Conservation (phyloP, 1,140 invertebrate genomes). For the Acromyrmex echinatior region DNA sequence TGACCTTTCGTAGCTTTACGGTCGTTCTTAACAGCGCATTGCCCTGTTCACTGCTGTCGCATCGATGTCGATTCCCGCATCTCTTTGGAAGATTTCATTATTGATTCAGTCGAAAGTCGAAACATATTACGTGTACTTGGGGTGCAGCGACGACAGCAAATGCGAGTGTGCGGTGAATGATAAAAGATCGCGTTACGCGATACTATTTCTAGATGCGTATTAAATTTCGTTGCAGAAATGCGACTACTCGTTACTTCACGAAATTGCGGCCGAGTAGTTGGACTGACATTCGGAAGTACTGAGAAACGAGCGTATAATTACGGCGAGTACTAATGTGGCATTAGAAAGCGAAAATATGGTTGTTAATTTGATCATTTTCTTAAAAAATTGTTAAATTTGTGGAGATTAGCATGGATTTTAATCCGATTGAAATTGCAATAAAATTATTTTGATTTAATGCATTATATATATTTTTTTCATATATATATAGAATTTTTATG, state of each 20-base stretch:
- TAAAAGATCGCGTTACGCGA: not conserved
- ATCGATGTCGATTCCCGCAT: constrained; percentile 41
- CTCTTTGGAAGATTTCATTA: constrained; percentile 7
- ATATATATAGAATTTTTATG: no score
- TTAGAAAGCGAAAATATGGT: not conserved
- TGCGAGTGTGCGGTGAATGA: constrained; percentile 6
- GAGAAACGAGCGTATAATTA: constrained; percentile 30
- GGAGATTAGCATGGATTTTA: not conserved
- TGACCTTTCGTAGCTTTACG: not conserved
- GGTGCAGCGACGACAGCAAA: constrained; percentile 5
- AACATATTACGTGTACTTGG: not conserved
- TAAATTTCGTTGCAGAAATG: constrained; percentile 20
- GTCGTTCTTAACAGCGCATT: constrained; percentile 62
- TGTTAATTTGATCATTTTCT: not conserved
- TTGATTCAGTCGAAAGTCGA: constrained; percentile 11
- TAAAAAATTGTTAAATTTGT: not conserved
- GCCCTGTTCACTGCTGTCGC: constrained; percentile 61
- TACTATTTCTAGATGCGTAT: not conserved
- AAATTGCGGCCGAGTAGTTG: constrained; percentile 11
- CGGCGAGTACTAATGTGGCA: not conserved
- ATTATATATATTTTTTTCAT: not conserved
- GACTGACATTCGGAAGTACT: not conserved
- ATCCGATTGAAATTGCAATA: not conserved
- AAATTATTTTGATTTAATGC: not conserved
- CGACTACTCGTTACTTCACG: constrained; percentile 6